Evolutionary conservation across 1,140 invertebrate species (phyloP).

Genomic region (Tetraneura akinire): DNA sequence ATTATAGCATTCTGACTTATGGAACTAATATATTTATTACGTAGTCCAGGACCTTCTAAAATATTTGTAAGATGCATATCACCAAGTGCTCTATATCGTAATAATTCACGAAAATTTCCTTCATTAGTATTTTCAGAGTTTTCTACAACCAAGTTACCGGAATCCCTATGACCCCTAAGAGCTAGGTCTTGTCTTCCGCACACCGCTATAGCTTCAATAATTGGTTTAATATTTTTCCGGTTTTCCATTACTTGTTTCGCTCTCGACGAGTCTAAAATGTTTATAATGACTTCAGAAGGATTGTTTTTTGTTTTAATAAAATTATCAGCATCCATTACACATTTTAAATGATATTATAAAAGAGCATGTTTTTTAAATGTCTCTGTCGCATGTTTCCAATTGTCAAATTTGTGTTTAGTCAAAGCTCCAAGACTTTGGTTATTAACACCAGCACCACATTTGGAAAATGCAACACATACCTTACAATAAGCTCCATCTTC

Average conservation of each 20-base stretch:
- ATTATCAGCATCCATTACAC: background rate
- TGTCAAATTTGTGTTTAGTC: background rate
- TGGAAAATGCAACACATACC: constrained; percentile 1
- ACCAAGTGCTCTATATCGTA: constrained; percentile 1
- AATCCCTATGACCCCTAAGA: background rate
- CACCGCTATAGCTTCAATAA: constrained; percentile 7
- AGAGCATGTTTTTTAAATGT: background rate
- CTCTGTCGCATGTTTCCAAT: background rate
- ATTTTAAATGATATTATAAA: constrained; percentile 4
- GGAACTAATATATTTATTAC: background rate
- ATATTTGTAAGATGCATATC: background rate
- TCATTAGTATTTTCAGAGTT: background rate
- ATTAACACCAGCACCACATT: background rate
- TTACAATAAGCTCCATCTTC: constrained; percentile 1
- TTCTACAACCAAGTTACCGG: background rate
- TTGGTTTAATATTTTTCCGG: background rate
- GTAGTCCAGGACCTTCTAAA: background rate
- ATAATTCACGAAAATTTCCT: background rate
- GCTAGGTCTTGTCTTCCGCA: background rate
- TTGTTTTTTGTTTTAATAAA: constrained; percentile 12
- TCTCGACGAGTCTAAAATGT: background rate
- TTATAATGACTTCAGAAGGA: background rate
- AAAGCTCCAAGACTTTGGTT: background rate
- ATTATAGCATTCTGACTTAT: background rate
- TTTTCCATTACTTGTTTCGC: background rate